Conservation (phyloP, 2,113 vertebrate species). For the Siniperca chuatsi region DNA sequence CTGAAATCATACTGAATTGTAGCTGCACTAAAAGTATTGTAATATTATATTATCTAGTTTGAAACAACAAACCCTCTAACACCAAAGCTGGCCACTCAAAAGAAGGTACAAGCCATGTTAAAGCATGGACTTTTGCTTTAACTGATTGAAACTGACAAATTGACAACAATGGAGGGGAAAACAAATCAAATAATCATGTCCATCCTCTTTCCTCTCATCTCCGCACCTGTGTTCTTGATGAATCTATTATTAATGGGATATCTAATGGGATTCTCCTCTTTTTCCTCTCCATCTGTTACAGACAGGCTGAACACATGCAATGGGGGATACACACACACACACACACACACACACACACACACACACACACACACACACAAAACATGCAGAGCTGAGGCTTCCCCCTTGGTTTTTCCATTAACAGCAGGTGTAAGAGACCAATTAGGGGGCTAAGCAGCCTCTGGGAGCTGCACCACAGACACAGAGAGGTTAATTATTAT, state of each 20-base stretch:
- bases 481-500: conserved; percentile 69
- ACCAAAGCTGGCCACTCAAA: not conserved
- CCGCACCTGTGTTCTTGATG: conserved; percentile 66
- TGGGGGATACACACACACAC: conserved; percentile 4
- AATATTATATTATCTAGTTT: not conserved
- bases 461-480: conserved; percentile 39
- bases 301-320: conserved; percentile 34
- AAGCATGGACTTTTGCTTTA: not conserved
- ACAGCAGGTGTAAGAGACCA: conserved; percentile 69
- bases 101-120: not conserved
- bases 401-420: conserved; percentile 49
- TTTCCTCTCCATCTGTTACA: conserved; percentile 71
- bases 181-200: conserved; percentile 10
- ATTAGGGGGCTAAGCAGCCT: conserved; percentile 57
- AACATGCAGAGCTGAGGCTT: conserved; percentile 19
- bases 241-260: conserved; percentile 74
- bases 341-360: not conserved
- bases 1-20: not conserved
- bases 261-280: conserved; percentile 62
- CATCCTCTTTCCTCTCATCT: conserved; percentile 35
- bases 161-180: conserved; percentile 8
- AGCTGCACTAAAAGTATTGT: not conserved
- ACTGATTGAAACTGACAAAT: not conserved
- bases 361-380: conserved; percentile 5
- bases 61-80: not conserved